Conservation (phyloP, 2,113 vertebrate species). For the Oryctolagus cuniculus region DNA sequence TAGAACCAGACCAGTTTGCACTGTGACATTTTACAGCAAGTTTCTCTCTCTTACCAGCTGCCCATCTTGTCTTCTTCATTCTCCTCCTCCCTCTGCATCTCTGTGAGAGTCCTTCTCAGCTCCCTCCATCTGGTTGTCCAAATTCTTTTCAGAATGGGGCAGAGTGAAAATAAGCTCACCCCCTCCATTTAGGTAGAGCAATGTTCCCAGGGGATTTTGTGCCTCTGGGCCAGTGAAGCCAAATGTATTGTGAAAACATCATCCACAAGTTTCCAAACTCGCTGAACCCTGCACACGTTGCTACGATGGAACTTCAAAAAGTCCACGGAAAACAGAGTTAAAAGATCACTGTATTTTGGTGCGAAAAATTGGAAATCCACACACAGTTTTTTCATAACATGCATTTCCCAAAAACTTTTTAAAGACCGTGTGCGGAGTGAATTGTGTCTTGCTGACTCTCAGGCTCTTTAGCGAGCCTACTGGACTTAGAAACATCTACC, state of each 20-base stretch:
- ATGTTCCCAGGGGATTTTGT: background rate
- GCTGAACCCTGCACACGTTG: too few species aligned
- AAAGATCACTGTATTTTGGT: too few species aligned
- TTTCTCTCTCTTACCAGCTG: background rate
- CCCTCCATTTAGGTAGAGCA: background rate
- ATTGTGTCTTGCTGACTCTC: fast-evolving
- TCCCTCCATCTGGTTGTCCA: background rate
- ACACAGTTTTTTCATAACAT: too few species aligned
- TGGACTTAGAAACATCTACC: background rate
- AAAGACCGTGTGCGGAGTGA: too few species aligned
- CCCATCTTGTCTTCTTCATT: background rate
- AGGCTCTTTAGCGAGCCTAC: background rate
- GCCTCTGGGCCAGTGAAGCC: background rate
- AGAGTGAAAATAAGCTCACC: background rate
- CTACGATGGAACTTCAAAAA: too few species aligned
- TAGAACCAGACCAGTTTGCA: background rate
- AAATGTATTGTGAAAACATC: background rate
- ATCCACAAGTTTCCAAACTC: background rate
- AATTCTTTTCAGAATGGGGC: background rate
- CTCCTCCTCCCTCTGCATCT: background rate
- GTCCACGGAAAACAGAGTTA: too few species aligned
- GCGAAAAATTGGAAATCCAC: too few species aligned
- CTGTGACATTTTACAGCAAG: background rate
- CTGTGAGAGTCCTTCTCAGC: background rate
- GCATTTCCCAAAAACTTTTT: too few species aligned